phyloP scores from a whole-genome alignment of 2,888 invertebrate species.

The Coelogynopora nodosa region DNA sequence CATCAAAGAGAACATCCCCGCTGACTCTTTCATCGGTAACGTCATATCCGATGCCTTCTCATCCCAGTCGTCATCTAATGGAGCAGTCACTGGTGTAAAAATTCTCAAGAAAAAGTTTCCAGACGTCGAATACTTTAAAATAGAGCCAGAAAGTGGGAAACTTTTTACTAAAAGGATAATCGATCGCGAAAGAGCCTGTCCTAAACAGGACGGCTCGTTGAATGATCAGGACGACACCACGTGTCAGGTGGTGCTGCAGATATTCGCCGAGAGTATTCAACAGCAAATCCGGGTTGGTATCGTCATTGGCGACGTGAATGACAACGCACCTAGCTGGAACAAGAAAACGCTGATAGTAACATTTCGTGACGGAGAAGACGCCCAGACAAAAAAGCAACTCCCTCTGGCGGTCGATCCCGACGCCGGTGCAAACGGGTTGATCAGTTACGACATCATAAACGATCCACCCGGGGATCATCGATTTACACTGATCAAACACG shows the following conservation, averaged over 20 bases:
- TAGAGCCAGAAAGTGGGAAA: neutral
- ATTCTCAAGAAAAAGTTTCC: constrained; percentile 8
- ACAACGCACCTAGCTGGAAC: constrained; percentile 33
- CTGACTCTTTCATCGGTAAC: neutral
- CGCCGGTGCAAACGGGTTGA: constrained; percentile 21
- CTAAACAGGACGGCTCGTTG: neutral
- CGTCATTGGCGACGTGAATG: constrained; percentile 27
- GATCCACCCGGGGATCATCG: constrained; percentile 34
- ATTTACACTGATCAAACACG: constrained; percentile 9
- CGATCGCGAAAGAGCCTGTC: neutral
- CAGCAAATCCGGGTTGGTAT: constrained; percentile 6
- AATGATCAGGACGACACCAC: neutral
- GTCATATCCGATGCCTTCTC: constrained; percentile 7
- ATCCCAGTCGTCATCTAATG: neutral
- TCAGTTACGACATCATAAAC: constrained; percentile 26
- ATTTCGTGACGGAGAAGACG: constrained; percentile 28
- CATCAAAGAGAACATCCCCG: neutral
- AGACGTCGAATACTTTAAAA: constrained; percentile 6
- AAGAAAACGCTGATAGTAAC: neutral
- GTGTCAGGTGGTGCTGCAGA: neutral
- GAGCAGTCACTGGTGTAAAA: neutral
- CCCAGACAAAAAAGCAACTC: constrained; percentile 7
- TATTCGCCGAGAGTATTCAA: constrained; percentile 4
- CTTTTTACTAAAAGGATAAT: neutral
- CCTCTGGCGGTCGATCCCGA: constrained; percentile 24